phyloP scores from a whole-genome alignment of 2,888 invertebrate genomes.

The Ichneumoninae sp. region DNA sequence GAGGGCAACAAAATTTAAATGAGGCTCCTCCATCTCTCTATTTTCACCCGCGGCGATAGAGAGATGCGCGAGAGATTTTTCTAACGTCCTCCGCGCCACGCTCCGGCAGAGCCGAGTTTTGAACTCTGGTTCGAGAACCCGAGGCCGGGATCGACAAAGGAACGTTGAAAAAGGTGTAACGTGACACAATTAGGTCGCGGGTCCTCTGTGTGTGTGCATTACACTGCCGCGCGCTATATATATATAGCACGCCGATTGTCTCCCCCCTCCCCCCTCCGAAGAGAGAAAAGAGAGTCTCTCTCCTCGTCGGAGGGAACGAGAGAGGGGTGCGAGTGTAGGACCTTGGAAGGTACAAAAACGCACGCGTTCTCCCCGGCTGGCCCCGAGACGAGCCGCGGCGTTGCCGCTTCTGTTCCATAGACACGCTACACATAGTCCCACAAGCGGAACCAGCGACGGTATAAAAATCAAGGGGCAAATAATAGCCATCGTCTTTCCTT shows the following conservation, averaged over 20 bases:
- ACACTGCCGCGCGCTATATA: neutral
- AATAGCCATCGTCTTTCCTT: neutral
- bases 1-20: slow-evolving; percentile 2
- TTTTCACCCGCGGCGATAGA: neutral
- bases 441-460: neutral
- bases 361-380: slow-evolving; percentile 69
- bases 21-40: neutral
- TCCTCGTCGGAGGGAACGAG: slow-evolving; percentile 41
- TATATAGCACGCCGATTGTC: slow-evolving; percentile 71
- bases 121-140: slow-evolving; percentile 14
- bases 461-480: slow-evolving; percentile 9
- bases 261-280: slow-evolving; percentile 68
- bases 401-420: slow-evolving; percentile 53
- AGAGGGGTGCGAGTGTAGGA: slow-evolving; percentile 74
- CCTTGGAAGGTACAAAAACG: slow-evolving; percentile 79
- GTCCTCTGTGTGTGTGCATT: slow-evolving; percentile 41
- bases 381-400: slow-evolving; percentile 65
- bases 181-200: slow-evolving; percentile 79
- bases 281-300: slow-evolving; percentile 40
- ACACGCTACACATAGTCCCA: slow-evolving; percentile 12
- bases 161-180: slow-evolving; percentile 68
- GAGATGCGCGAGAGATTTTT: neutral
- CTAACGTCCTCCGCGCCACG: neutral
- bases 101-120: neutral
- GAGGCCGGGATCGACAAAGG: slow-evolving; percentile 54